phyloP scores from a whole-genome alignment of 2,113 vertebrate species.

The Aspidoscelis tigris region DNA sequence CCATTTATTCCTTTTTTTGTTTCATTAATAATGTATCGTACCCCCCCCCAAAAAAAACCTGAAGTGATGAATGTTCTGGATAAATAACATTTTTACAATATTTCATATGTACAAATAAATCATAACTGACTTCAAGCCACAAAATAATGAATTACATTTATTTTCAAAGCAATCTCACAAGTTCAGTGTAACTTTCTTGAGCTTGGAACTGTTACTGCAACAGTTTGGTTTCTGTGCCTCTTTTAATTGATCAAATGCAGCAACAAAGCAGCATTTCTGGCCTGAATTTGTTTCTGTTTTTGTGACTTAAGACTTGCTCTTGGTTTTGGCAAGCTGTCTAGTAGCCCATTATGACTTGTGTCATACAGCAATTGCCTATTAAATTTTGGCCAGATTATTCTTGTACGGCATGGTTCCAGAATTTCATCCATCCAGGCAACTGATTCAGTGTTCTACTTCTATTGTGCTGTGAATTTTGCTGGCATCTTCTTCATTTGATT shows the following conservation, averaged over 20 bases:
- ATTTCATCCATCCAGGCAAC: neutral
- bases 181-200: neutral
- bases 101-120: too few species aligned
- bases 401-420: neutral
- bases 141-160: neutral
- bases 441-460: constrained; percentile 6
- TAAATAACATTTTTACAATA: too few species aligned
- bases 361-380: constrained; percentile 17
- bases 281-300: neutral
- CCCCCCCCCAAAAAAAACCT: too few species aligned
- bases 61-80: too few species aligned
- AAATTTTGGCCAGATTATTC: neutral
- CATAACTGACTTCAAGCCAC: too few species aligned
- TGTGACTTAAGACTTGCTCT: neutral
- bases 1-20: too few species aligned
- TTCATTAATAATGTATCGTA: too few species aligned
- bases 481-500: neutral
- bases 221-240: neutral
- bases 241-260: neutral
- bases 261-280: neutral
- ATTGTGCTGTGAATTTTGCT: neutral
- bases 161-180: neutral
- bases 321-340: neutral
- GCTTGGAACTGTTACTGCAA: neutral
- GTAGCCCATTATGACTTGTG: constrained; percentile 1